Base-by-base conservation (phyloP, 2,797 vertebrate species). In the Channallabes apus region DNA sequence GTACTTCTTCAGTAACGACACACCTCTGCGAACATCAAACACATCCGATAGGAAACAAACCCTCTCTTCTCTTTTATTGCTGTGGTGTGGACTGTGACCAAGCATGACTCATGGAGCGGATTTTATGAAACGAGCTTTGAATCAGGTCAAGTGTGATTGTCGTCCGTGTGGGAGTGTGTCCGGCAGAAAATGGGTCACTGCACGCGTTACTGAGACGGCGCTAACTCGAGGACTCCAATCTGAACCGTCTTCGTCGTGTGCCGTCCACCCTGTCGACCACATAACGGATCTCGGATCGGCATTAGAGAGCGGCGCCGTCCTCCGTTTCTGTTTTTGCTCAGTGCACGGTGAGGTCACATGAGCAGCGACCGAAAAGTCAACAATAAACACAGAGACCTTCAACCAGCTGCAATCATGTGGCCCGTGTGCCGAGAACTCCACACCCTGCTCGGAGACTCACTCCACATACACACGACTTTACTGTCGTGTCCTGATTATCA, bases 361-460 rank as follows among this genome's bases (percentile, higher is more conserved):
- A 80, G 58, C 78, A 75, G 27, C 67, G 72, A 64, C 3, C 68
- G 56, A 84, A 88, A 82, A 86, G 79, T 88, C 85, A 84, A 82
- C 46, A 86, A 72, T 78, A 54, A 72, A 84, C 80, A 86, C 75
- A 82, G 46, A 82, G 85, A 84, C 82, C 85, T 86, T 88, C 85
- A 88, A 65, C 87, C 56, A 65, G 72, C 58, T 32, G 24, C 46
- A 76, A 14, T 81, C 87, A 84, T 82, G 27, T 84, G 84, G 59
- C 46, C 14, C 8, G 14, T 7, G 9, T 71, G 38, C 56, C 6
- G n/a, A 87, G 71, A 85, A 85, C 64, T 65, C 61, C 20, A 58
- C 41, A 62, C 85, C 69, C 35, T 82, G 32, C 56, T 71, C 81
- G n/a, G 29, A 77, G 75, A 59, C 73, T 59, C 54, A 32, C 73